Evolutionary conservation across 30 jellyfish, hydroid and myxozoan genomes (phyloP).

Genomic region (Phacellophora camtschatica): DNA sequence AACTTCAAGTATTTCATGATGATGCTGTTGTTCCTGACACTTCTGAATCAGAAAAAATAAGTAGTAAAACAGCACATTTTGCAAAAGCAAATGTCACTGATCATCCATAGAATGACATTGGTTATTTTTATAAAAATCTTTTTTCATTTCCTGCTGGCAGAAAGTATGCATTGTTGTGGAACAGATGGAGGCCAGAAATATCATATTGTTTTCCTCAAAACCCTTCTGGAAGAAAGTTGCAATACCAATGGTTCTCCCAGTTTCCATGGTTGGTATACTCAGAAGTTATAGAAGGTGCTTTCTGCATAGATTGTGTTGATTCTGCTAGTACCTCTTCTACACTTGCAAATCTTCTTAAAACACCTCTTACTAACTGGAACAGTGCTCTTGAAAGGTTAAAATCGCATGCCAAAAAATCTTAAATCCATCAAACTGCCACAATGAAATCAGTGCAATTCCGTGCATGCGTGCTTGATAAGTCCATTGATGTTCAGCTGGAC

Average conservation of each 20-base stretch:
- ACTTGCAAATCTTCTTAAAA: constrained; percentile 12
- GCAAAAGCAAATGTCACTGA: background rate
- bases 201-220: constrained; percentile 2
- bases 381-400: constrained; percentile 24
- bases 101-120: too few species aligned
- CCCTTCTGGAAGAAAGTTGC: constrained; percentile 44
- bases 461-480: background rate
- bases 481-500: background rate
- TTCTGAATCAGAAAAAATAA: background rate
- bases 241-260: constrained; percentile 3
- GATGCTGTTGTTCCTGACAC: background rate
- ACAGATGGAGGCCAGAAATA: constrained; percentile 9
- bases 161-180: too few species aligned
- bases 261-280: constrained; percentile 68
- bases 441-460: background rate
- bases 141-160: too few species aligned
- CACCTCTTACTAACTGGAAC: constrained; percentile 15
- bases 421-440: constrained; percentile 24
- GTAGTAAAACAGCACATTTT: background rate
- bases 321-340: constrained; percentile 10
- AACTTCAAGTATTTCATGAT: background rate
- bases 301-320: constrained; percentile 61
- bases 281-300: constrained; percentile 51
- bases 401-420: constrained; percentile 4
- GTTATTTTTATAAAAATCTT: too few species aligned